These are phyloP conservation scores for Psylliodes chrysocephalus DNA, from an alignment of 2,888 invertebrate genomes.

Conservation along the genomic window DNA sequence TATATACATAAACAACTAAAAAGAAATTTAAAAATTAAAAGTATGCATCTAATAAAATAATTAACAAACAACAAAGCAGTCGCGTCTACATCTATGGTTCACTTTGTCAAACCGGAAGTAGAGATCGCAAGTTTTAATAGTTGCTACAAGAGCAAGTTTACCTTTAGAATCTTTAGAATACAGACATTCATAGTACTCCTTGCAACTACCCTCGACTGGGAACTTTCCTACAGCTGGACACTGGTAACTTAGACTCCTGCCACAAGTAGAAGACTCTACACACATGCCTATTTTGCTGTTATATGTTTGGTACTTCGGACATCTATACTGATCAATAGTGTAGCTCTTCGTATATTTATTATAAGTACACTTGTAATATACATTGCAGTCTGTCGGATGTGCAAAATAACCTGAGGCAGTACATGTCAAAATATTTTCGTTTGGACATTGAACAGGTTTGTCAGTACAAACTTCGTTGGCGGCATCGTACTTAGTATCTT, in stretches of 20 bases:
- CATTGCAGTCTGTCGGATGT: conserved; percentile 65
- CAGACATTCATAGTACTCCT: conserved; percentile 65
- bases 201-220: conserved; percentile 62
- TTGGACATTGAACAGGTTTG: conserved; percentile 55
- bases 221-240: conserved; percentile 63
- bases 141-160: conserved; percentile 60
- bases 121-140: conserved; percentile 62
- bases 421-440: conserved; percentile 50
- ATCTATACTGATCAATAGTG: conserved; percentile 66
- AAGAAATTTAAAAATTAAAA: no score
- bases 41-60: no score
- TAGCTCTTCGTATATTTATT: conserved; percentile 65
- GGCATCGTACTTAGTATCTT: conserved; percentile 49
- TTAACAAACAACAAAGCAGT: conserved; percentile 49
- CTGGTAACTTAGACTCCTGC: conserved; percentile 48
- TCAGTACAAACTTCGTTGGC: conserved; percentile 50
- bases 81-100: conserved; percentile 51
- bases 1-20: no score
- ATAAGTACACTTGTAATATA: conserved; percentile 68
- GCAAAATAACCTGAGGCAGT: conserved; percentile 64
- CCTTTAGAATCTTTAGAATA: conserved; percentile 53
- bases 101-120: conserved; percentile 64
- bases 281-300: conserved; percentile 59
- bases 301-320: conserved; percentile 64
- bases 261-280: conserved; percentile 65